phyloP scores from a whole-genome alignment of 2,888 invertebrate species.

The Cynaeus angustus region DNA sequence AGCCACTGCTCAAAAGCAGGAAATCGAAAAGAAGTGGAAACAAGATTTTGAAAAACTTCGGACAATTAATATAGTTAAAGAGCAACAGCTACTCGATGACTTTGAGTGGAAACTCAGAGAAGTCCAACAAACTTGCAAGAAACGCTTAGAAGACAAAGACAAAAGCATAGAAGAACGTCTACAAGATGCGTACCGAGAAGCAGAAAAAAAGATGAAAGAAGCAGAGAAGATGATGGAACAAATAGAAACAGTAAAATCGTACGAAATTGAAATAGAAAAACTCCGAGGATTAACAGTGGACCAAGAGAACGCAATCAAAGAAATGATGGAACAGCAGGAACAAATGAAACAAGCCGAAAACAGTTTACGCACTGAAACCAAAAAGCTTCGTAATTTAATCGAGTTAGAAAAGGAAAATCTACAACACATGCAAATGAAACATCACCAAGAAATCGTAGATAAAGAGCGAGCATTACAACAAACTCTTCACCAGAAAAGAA shows the following conservation, averaged over 20 bases:
- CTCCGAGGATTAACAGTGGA: constrained; percentile 76
- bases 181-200: constrained; percentile 69
- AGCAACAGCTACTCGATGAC: constrained; percentile 84
- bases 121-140: constrained; percentile 81
- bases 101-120: constrained; percentile 90
- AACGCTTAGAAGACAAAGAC: constrained; percentile 77
- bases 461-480: constrained; percentile 69
- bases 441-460: constrained; percentile 70
- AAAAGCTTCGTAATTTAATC: constrained; percentile 67
- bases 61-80: constrained; percentile 80
- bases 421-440: constrained; percentile 68
- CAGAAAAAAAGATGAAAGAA: constrained; percentile 67
- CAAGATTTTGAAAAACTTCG: constrained; percentile 81
- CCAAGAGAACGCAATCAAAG: constrained; percentile 76
- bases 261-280: constrained; percentile 75
- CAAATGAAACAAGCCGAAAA: constrained; percentile 75
- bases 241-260: constrained; percentile 73
- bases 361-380: constrained; percentile 73
- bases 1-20: constrained; percentile 76
- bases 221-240: constrained; percentile 69
- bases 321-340: constrained; percentile 75
- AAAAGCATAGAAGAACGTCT: constrained; percentile 75
- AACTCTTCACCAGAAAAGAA: constrained; percentile 73
- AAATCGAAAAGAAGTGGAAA: constrained; percentile 77
- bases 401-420: constrained; percentile 70